Conservation (phyloP, 2,888 invertebrate genomes). For the Lumbricus terrestris region DNA sequence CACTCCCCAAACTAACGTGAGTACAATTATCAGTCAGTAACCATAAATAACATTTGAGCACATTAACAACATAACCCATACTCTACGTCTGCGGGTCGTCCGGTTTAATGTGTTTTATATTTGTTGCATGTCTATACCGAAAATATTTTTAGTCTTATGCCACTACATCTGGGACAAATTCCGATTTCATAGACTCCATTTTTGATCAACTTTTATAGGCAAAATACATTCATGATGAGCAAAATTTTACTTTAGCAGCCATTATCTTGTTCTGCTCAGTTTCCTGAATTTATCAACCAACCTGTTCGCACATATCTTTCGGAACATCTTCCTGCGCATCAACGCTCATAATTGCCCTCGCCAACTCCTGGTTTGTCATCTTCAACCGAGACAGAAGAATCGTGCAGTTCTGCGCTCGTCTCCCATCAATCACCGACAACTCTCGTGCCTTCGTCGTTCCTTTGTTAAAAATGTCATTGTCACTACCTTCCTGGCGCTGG, state of each 20-base stretch:
- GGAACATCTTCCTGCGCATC: constrained; percentile 90
- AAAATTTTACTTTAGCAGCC: not conserved
- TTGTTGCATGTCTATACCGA: not conserved
- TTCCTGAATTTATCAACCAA: constrained; percentile 38
- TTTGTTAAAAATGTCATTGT: constrained; percentile 34
- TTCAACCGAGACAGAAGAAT: constrained; percentile 89
- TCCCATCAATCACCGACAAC: constrained; percentile 88
- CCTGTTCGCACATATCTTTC: constrained; percentile 95
- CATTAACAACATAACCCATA: not conserved
- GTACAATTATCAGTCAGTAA: not conserved
- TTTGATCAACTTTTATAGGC: not conserved
- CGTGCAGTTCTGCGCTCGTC: constrained; percentile 95
- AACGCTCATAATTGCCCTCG: constrained; percentile 88
- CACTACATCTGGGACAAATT: not conserved
- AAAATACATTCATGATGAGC: not conserved
- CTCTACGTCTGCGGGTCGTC: not conserved
- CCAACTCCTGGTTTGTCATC: constrained; percentile 92
- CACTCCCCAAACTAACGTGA: not conserved
- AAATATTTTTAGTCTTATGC: not conserved
- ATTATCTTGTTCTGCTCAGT: not conserved
- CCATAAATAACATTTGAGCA: not conserved
- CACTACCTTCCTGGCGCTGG: constrained; percentile 70
- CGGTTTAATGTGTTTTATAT: not conserved
- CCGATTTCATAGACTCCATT: not conserved
- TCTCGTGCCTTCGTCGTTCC: constrained; percentile 59